Percentiles rank a stretch among this genome's conserved stretches.
Conservation (phyloP, 1,140 invertebrate species). For the Drosophila trapezifrons region DNA sequence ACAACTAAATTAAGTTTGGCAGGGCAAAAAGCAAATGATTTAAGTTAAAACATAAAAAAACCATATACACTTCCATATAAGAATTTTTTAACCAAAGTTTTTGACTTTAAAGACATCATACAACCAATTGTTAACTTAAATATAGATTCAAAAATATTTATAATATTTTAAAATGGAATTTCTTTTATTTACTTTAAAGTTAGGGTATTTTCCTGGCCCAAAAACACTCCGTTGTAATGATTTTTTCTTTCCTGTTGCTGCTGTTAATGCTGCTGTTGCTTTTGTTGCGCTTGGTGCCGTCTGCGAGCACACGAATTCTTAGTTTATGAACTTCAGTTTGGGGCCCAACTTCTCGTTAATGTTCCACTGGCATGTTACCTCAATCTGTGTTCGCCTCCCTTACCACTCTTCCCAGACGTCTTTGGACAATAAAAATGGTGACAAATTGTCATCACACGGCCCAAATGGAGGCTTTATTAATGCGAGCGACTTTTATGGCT, state of each 20-base stretch:
- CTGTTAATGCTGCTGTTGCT: conserved; percentile 20
- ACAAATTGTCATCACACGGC: conserved; percentile 76
- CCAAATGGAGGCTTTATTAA: conserved; percentile 72
- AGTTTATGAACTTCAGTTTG: conserved; percentile 73
- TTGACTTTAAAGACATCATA: too few relatives aligned
- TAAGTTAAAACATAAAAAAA: not conserved
- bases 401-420: conserved; percentile 10
- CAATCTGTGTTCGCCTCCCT: conserved; percentile 39
- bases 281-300: conserved; percentile 35
- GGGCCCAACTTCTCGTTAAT: conserved; percentile 46
- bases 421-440: conserved; percentile 73
- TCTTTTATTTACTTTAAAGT: not conserved
- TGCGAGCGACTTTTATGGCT: conserved; percentile 67
- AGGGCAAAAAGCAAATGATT: not conserved
- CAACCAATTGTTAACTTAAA: not conserved
- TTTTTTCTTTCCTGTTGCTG: conserved; percentile 14
- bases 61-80: not conserved
- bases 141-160: not conserved
- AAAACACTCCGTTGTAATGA: not conserved
- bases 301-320: conserved; percentile 71
- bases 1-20: not conserved
- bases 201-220: conserved; percentile 1
- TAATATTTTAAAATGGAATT: not conserved
- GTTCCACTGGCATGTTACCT: conserved; percentile 55
- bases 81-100: too few relatives aligned